These are phyloP conservation scores for Dusona sp. DNA, from an alignment of 2,888 invertebrate genomes.

Conservation along the genomic window DNA sequence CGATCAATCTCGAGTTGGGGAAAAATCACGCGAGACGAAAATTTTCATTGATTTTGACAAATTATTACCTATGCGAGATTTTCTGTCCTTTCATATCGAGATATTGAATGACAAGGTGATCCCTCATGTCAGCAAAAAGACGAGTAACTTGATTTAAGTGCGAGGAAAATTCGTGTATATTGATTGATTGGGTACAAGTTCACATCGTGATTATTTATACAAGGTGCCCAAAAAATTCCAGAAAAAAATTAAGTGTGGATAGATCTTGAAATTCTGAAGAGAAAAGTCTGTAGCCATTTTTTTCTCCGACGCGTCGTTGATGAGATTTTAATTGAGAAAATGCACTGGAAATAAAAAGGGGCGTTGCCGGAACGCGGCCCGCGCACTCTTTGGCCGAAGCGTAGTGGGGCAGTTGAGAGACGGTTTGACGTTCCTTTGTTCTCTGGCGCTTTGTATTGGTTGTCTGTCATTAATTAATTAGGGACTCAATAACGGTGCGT, in stretches of 20 bases:
- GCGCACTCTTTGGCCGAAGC: too few relatives aligned
- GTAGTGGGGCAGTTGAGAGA: too few relatives aligned
- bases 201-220: background rate
- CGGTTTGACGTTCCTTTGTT: background rate
- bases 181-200: background rate
- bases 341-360: too few relatives aligned
- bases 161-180: background rate
- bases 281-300: background rate
- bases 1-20: conserved; percentile 14
- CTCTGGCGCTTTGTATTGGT: background rate
- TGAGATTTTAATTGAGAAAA: too few relatives aligned
- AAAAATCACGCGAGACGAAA: conserved; percentile 44
- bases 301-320: background rate
- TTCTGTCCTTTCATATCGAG: background rate
- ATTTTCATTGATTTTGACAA: conserved; percentile 9
- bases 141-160: background rate
- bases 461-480: background rate
- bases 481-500: background rate
- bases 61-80: conserved; percentile 8
- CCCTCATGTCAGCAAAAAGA: background rate
- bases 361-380: too few relatives aligned
- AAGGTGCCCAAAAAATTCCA: background rate
- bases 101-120: background rate
- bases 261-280: background rate
- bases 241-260: background rate